These are phyloP conservation scores for Pseudococcus viburni DNA, from an alignment of 2,888 invertebrate genomes.

Conservation along the genomic window DNA sequence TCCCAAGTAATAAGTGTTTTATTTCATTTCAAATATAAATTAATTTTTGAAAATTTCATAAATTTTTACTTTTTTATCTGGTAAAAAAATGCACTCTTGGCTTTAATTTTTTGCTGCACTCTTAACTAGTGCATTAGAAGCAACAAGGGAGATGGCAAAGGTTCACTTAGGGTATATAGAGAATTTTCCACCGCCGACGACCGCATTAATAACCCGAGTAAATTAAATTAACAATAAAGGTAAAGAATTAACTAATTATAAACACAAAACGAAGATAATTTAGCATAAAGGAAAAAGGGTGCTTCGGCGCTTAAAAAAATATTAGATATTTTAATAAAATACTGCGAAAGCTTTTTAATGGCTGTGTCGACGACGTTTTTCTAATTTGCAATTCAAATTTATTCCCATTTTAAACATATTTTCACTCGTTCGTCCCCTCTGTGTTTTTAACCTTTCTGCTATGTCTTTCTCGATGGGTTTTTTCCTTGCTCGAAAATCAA, in stretches of 20 bases:
- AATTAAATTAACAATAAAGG: constrained; percentile 28
- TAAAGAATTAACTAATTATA: constrained; percentile 48
- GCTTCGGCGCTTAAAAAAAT: constrained; percentile 40
- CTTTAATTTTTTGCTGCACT: too few species aligned
- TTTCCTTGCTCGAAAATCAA: too few species aligned
- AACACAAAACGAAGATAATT: constrained; percentile 15
- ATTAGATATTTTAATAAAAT: constrained; percentile 51
- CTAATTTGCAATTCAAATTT: constrained; percentile 51
- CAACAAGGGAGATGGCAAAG: neutral
- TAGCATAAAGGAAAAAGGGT: constrained; percentile 27
- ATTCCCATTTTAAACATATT: constrained; percentile 38
- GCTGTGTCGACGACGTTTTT: constrained; percentile 44
- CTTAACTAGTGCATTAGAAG: too few species aligned
- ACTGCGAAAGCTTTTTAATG: constrained; percentile 53
- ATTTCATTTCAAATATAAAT: too few species aligned
- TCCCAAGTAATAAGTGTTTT: too few species aligned
- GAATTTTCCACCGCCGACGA: constrained; percentile 8
- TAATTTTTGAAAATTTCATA: too few species aligned
- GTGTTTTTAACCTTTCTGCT: neutral
- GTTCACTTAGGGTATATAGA: neutral
- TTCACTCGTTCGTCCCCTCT: neutral
- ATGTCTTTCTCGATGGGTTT: too few species aligned
- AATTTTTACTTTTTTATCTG: too few species aligned
- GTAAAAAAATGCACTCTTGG: too few species aligned
- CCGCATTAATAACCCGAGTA: constrained; percentile 28